Evolutionary conservation across 1,140 invertebrate genomes (phyloP), one percentile per base, ranked within the genome.

Genomic region (Drosophila subobscura): DNA sequence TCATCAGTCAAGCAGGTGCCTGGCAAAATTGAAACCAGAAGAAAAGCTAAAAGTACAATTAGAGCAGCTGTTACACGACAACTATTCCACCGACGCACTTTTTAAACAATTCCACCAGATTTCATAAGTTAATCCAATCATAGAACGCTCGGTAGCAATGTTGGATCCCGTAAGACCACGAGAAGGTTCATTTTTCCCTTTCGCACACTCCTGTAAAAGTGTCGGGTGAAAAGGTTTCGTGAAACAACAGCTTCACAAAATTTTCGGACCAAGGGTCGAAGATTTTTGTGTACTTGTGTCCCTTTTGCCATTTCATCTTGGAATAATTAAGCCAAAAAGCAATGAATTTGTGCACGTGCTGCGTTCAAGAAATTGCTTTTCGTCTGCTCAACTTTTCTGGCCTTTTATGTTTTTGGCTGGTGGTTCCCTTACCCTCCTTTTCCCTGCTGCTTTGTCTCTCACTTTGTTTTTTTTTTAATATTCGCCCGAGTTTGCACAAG

Each of bases 361-460:
- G 81, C 51, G 61, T 67, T 81, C 68, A 88, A 78, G 78, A 88
- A 86, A 86, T 88, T 81, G 61, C 70, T 77, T 86, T 86, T 71
- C 8, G 33, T 37, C 6, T 56, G 55, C 44, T 22, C 55, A 44
- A 56, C 67, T 72, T 74, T 85, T 56, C 44, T 49, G 81, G 66
- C 58, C 81, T 88, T 85, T 88, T 75, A 59, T 77, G 57, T 77
- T 61, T 12, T 59, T 51, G 29, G 40, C 50, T 49, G 55, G 29
- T 49, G 23, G 50, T 66, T 55, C 37, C 51, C 40, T 61, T 61
- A 50, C 41, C 8, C 20, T 16, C 20, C 29, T 55, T 37, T n/a
- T 20, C 42, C 42, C 10, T 47, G 53, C 59, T 47, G 40, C 53
- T 25, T 47, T 29, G 49, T 33, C 5, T 33, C 33, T 33, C 29